phyloP scores from a whole-genome alignment of 2,888 invertebrate species.

The Cryptus viduatorius region DNA sequence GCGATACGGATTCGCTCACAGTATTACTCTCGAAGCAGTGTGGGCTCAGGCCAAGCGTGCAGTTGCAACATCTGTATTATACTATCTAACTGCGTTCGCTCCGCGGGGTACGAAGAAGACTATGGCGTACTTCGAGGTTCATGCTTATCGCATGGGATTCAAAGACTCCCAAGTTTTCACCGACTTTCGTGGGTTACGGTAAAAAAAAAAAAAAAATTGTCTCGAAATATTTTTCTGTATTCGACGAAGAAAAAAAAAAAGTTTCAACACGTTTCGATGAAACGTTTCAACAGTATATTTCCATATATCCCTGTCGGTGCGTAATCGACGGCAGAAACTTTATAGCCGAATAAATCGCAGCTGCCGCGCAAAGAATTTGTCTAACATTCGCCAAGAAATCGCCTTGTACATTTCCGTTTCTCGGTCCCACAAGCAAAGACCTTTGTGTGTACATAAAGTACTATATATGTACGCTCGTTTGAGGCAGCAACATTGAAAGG shows the following conservation, averaged over 20 bases:
- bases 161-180: not conserved
- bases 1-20: conserved; percentile 61
- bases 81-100: conserved; percentile 34
- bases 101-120: conserved; percentile 1
- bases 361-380: conserved; percentile 35
- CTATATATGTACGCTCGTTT: conserved; percentile 10
- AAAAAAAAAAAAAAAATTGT: conserved; percentile 7
- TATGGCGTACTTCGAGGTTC: not conserved
- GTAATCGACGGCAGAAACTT: conserved; percentile 26
- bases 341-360: conserved; percentile 52
- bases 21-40: conserved; percentile 41
- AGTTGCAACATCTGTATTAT: conserved; percentile 67
- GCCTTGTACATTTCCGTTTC: conserved; percentile 9
- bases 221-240: not conserved
- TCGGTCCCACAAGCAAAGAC: not conserved
- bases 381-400: not conserved
- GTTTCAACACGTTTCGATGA: not conserved
- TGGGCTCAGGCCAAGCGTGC: conserved; percentile 53
- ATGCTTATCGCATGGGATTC: not conserved
- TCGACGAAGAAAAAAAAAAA: not conserved
- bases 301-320: not conserved
- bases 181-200: not conserved
- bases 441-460: not conserved
- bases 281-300: not conserved
- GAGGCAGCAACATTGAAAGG: conserved; percentile 41